Percentiles rank a stretch among this genome's conserved stretches.
phyloP scores from a whole-genome alignment of 2,113 vertebrate species.

The Heterotilapia buettikoferi region DNA sequence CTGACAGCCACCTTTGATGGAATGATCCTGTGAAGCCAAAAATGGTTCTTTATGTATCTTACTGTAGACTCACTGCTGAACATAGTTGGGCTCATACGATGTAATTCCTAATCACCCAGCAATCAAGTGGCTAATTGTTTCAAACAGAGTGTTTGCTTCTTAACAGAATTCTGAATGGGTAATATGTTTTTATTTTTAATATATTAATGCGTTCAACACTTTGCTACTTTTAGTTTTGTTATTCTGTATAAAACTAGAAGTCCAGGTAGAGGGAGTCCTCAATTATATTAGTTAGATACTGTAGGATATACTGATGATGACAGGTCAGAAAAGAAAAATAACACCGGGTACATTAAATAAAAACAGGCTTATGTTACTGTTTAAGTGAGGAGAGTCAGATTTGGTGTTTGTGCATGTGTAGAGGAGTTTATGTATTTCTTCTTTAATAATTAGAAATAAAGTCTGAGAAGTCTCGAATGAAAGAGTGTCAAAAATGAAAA shows the following conservation, averaged over 20 bases:
- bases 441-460: too few relatives aligned
- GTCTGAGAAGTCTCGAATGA: background rate
- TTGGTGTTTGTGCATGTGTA: background rate
- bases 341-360: background rate
- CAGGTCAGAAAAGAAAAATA: background rate
- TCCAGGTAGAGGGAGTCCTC: background rate
- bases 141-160: background rate
- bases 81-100: background rate
- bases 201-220: background rate
- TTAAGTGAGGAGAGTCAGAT: background rate
- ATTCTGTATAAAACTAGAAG: background rate
- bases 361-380: background rate
- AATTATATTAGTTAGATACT: background rate
- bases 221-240: background rate
- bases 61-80: background rate
- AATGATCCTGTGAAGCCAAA: background rate
- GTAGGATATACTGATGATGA: background rate
- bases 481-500: background rate
- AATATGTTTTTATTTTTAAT: background rate
- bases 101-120: background rate
- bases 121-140: background rate
- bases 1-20: background rate
- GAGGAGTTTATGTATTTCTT: too few relatives aligned
- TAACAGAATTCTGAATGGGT: background rate
- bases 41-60: background rate